Evolutionary conservation across 2,797 vertebrate species (phyloP).

Genomic region (Parauchenoglanis ngamensis): DNA sequence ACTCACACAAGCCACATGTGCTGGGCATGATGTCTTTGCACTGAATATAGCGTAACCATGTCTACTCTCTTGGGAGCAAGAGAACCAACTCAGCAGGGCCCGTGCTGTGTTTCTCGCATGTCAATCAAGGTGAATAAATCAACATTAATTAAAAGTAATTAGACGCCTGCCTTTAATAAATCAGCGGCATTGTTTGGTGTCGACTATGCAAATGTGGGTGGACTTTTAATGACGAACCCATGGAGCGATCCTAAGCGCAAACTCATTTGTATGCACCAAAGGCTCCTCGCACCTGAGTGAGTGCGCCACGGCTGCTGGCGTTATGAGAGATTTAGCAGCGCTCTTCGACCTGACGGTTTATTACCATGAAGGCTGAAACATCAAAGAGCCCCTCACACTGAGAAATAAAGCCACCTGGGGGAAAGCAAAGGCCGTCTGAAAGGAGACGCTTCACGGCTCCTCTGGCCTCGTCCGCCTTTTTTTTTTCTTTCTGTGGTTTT

Average conservation of each 20-base stretch:
- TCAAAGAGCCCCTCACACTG: slow-evolving; percentile 33
- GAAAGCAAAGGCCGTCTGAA: slow-evolving; percentile 27
- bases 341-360: slow-evolving; percentile 23
- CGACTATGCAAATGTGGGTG: slow-evolving; percentile 34
- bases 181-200: slow-evolving; percentile 40
- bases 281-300: slow-evolving; percentile 8
- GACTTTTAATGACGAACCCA: slow-evolving; percentile 33
- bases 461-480: neutral
- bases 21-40: slow-evolving; percentile 7
- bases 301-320: slow-evolving; percentile 12
- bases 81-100: neutral
- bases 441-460: slow-evolving; percentile 28
- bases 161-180: slow-evolving; percentile 38
- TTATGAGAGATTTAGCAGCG: slow-evolving; percentile 21
- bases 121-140: slow-evolving; percentile 49
- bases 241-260: slow-evolving; percentile 5
- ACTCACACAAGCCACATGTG: slow-evolving; percentile 34
- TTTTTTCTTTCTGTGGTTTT: slow-evolving; percentile 30
- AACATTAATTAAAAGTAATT: slow-evolving; percentile 45
- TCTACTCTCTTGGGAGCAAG: neutral
- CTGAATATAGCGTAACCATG: slow-evolving; percentile 20
- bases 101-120: slow-evolving; percentile 34
- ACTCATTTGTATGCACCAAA: slow-evolving; percentile 41
- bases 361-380: slow-evolving; percentile 33
- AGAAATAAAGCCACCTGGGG: slow-evolving; percentile 31